Conservation (phyloP, 2,888 invertebrate genomes). For the Pediacus dermestoides region DNA sequence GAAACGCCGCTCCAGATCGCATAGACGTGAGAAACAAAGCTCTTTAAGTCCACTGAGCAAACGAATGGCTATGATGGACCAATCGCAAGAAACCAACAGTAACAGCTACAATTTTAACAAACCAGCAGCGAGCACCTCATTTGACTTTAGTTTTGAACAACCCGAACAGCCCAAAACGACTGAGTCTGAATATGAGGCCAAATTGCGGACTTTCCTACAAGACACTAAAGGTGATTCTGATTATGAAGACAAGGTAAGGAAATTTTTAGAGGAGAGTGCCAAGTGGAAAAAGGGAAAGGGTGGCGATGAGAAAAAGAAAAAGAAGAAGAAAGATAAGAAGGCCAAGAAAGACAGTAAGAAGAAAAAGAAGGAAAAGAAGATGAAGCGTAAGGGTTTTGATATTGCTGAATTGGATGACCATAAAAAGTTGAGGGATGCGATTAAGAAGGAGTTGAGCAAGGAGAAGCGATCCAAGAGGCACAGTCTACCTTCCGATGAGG, state of each 20-base stretch:
- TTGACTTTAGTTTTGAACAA: constrained; percentile 53
- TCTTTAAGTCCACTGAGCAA: constrained; percentile 80
- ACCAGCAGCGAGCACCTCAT: constrained; percentile 54
- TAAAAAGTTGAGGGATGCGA: constrained; percentile 64
- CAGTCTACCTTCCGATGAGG: constrained; percentile 46
- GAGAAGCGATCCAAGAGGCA: constrained; percentile 47
- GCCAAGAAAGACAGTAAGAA: constrained; percentile 71
- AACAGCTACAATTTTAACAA: constrained; percentile 69
- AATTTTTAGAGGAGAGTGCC: constrained; percentile 77
- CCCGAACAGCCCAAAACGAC: constrained; percentile 35
- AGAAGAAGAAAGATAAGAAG: constrained; percentile 54
- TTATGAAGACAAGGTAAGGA: constrained; percentile 81
- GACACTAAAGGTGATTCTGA: constrained; percentile 78
- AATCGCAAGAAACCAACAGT: constrained; percentile 52
- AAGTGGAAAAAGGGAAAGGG: constrained; percentile 71
- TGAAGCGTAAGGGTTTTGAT: constrained; percentile 61
- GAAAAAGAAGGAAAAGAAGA: constrained; percentile 70
- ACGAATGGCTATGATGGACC: constrained; percentile 72
- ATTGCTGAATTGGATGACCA: constrained; percentile 63
- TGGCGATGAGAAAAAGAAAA: constrained; percentile 62
- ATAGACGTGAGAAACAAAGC: constrained; percentile 59
- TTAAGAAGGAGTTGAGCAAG: constrained; percentile 56
- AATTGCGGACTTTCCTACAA: constrained; percentile 64
- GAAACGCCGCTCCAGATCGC: constrained; percentile 52
- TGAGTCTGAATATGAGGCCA: constrained; percentile 38